A percentile compares a stretch with the other conserved stretches of the same genome.
Evolutionary conservation across 1,140 invertebrate genomes (phyloP).

Genomic region (Nixonia krombeini): DNA sequence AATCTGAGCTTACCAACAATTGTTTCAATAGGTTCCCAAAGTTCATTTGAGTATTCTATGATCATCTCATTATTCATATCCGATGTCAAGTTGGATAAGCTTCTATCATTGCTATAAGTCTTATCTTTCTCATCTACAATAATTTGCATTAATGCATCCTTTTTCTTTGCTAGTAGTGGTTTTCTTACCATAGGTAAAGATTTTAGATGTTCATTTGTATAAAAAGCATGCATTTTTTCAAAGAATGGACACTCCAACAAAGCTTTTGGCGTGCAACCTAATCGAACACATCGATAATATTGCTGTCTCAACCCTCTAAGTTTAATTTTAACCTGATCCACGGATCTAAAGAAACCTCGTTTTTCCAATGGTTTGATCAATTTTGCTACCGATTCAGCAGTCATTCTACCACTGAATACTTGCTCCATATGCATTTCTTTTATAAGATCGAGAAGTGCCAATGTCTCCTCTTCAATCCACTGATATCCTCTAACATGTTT

Average conservation of each 20-base stretch:
- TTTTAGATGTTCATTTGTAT: constrained; percentile 13
- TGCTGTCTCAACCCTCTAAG: constrained; percentile 43
- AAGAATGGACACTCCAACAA: constrained; percentile 49
- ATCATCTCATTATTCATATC: too few species aligned
- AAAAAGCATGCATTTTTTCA: constrained; percentile 40
- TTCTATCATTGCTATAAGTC: constrained; percentile 33
- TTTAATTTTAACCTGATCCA: constrained; percentile 51
- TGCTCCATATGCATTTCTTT: constrained; percentile 32
- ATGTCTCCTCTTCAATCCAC: constrained; percentile 50
- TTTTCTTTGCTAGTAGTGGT: constrained; percentile 8
- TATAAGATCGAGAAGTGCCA: constrained; percentile 37
- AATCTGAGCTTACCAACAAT: constrained; percentile 56
- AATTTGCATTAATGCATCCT: constrained; percentile 35
- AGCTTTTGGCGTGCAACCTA: constrained; percentile 22
- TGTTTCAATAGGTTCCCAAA: constrained; percentile 53
- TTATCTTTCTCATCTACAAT: constrained; percentile 32
- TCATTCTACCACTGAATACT: constrained; percentile 41
- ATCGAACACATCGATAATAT: constrained; percentile 44
- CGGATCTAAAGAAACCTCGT: constrained; percentile 37
- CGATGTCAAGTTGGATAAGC: constrained; percentile 23
- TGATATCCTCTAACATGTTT: constrained; percentile 28
- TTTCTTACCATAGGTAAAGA: neutral
- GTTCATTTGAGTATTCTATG: too few species aligned
- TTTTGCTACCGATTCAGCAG: constrained; percentile 38
- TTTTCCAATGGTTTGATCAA: constrained; percentile 30